phyloP scores from a whole-genome alignment of 2,113 vertebrate genomes.

The Acanthisitta chloris region DNA sequence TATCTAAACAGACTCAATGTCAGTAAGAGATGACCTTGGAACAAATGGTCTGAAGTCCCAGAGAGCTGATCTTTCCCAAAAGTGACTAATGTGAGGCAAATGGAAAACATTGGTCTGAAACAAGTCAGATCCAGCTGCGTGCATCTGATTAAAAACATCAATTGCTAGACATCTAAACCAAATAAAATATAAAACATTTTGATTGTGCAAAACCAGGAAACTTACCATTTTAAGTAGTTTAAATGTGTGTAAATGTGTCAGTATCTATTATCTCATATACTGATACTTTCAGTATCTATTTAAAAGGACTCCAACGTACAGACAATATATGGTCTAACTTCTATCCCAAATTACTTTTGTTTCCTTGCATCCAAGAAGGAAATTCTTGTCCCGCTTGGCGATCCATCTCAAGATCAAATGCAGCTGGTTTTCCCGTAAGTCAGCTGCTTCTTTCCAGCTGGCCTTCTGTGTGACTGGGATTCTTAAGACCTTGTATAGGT shows the following conservation, averaged over 20 bases:
- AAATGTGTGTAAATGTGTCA: neutral
- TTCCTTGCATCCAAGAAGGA: neutral
- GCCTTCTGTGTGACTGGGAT: neutral
- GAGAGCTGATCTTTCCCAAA: conserved; percentile 14
- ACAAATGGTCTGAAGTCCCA: conserved; percentile 12
- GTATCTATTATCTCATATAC: neutral
- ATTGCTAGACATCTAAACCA: neutral
- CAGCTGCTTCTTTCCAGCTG: neutral
- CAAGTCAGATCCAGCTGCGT: neutral
- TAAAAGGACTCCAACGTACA: neutral
- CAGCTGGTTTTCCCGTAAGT: neutral
- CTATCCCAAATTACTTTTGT: neutral
- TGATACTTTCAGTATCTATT: neutral
- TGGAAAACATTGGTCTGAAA: conserved; percentile 17
- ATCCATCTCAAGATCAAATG: neutral
- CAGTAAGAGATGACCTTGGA: conserved; percentile 15
- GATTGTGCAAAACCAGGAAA: neutral
- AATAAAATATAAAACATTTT: neutral
- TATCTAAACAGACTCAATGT: neutral
- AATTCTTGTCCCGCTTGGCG: neutral
- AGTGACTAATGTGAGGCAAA: conserved; percentile 33
- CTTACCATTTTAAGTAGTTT: neutral
- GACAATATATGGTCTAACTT: neutral
- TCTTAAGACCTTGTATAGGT: neutral
- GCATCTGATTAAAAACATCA: conserved; percentile 18